These are phyloP conservation scores for Diachasma alloeum DNA, from an alignment of 1,140 invertebrate species.

Conservation along the genomic window DNA sequence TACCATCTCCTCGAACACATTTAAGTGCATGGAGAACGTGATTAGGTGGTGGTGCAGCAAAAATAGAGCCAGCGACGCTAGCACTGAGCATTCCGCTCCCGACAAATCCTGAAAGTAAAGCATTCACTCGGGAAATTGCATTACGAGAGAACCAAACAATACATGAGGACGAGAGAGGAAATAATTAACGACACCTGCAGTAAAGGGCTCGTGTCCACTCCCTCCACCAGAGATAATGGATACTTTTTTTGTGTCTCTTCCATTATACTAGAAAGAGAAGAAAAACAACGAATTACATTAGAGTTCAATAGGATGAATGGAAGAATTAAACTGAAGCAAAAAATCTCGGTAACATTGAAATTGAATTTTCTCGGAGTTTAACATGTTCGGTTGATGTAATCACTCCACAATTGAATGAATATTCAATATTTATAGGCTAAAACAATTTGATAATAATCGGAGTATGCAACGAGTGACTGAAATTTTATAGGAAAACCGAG, in stretches of 20 bases:
- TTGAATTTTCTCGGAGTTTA: too few species aligned
- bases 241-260: slow-evolving; percentile 65
- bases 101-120: slow-evolving; percentile 73
- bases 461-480: too few species aligned
- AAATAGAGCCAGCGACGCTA: slow-evolving; percentile 79
- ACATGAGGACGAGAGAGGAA: slow-evolving; percentile 20
- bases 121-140: slow-evolving; percentile 19
- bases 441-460: too few species aligned
- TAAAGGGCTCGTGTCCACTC: slow-evolving; percentile 87
- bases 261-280: slow-evolving; percentile 60
- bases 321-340: background rate
- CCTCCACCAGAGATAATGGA: slow-evolving; percentile 82
- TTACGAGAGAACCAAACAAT: background rate
- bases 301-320: background rate
- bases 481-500: too few species aligned
- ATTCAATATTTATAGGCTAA: too few species aligned
- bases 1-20: slow-evolving; percentile 65
- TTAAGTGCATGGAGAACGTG: slow-evolving; percentile 74
- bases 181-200: slow-evolving; percentile 66
- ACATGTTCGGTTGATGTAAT: too few species aligned
- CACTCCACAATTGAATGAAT: too few species aligned
- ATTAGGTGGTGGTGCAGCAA: slow-evolving; percentile 79
- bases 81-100: slow-evolving; percentile 80
- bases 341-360: too few species aligned
- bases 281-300: background rate